These are phyloP conservation scores for Perca schrenkii DNA, from an alignment of 2,113 vertebrate genomes.

Conservation along the genomic window DNA sequence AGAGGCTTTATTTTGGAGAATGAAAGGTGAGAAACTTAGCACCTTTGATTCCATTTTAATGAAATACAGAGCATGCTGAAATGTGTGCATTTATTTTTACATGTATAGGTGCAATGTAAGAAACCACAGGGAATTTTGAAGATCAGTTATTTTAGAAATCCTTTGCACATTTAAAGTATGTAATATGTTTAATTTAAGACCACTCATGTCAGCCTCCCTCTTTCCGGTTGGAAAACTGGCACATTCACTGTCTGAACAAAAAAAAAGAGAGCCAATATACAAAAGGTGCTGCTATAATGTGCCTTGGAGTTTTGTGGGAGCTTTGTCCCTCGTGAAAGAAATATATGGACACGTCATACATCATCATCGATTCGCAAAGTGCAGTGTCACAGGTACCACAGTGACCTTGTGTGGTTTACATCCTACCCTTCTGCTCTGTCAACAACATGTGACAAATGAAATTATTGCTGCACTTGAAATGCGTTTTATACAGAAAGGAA, in stretches of 20 bases:
- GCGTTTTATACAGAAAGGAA: constrained; percentile 5
- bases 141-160: constrained; percentile 13
- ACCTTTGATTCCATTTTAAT: constrained; percentile 7
- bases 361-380: constrained; percentile 56
- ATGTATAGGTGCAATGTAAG: not conserved
- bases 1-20: constrained; percentile 9
- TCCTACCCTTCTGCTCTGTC: constrained; percentile 16
- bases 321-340: constrained; percentile 23
- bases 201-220: constrained; percentile 12
- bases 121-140: constrained; percentile 8
- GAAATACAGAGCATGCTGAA: not conserved
- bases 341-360: constrained; percentile 41
- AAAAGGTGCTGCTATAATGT: constrained; percentile 24
- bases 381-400: constrained; percentile 40
- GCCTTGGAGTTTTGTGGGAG: constrained; percentile 24
- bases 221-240: constrained; percentile 17
- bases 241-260: not conserved
- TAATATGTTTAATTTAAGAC: constrained; percentile 39
- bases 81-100: not conserved
- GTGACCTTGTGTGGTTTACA: constrained; percentile 48
- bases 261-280: not conserved
- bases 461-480: constrained; percentile 10
- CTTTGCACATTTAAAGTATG: constrained; percentile 2
- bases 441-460: constrained; percentile 44
- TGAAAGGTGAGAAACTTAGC: constrained; percentile 4